Percentiles rank a stretch among this genome's conserved stretches.
Conservation (phyloP, 2,888 invertebrate genomes). For the Sinohyriopsis cumingii region DNA sequence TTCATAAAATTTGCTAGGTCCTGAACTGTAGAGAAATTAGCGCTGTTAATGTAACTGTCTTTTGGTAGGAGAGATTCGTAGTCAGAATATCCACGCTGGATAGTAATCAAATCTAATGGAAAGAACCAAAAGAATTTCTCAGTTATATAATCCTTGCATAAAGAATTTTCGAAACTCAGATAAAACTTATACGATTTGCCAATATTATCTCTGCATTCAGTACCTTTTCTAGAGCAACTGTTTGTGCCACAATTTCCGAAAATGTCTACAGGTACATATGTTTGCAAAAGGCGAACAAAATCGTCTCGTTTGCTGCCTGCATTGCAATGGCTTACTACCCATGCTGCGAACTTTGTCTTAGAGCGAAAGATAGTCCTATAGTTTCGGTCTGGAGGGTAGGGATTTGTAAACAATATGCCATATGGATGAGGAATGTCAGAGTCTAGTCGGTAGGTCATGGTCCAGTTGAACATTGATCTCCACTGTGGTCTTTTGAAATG, state of each 20-base stretch:
- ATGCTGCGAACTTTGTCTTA: slow-evolving; percentile 35
- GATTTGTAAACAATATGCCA: background rate
- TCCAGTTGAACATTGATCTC: slow-evolving; percentile 7
- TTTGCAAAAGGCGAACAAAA: slow-evolving; percentile 34
- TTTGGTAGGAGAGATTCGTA: too few species aligned
- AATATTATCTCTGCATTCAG: background rate
- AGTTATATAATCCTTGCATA: slow-evolving; percentile 4
- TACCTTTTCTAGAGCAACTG: background rate
- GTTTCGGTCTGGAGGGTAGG: background rate
- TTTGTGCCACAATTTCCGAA: slow-evolving; percentile 41
- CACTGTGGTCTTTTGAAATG: slow-evolving; percentile 3
- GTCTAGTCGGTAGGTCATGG: slow-evolving; percentile 8
- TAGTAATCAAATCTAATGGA: background rate
- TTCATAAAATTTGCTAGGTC: too few species aligned
- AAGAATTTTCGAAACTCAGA: slow-evolving; percentile 8
- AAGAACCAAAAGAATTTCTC: slow-evolving; percentile 9
- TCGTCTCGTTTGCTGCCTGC: slow-evolving; percentile 32
- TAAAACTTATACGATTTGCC: slow-evolving; percentile 4
- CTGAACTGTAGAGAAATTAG: too few species aligned
- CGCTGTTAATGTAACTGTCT: too few species aligned
- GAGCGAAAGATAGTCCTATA: slow-evolving; percentile 1
- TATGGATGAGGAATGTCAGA: slow-evolving; percentile 7
- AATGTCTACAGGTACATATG: slow-evolving; percentile 38
- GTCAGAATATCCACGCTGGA: too few species aligned
- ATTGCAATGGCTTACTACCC: slow-evolving; percentile 49